Percentiles rank a stretch among this genome's conserved stretches.
Conservation (phyloP, 2,797 vertebrate species). For the Sebastes variabilis region DNA sequence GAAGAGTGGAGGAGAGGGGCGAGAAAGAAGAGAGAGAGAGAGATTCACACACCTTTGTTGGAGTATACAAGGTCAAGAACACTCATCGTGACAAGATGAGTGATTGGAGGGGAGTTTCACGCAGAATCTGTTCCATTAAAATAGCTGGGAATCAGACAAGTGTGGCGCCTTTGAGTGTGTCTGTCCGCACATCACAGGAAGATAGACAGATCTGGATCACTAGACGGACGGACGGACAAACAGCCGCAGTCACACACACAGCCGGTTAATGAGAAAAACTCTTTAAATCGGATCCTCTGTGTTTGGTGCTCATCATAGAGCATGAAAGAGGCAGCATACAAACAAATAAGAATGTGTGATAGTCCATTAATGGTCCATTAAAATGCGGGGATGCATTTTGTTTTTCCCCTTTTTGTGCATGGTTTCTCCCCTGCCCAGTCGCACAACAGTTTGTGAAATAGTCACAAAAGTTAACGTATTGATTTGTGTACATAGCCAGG, state of each 20-base stretch:
- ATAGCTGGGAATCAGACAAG: conserved; percentile 27
- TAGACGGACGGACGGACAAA: background rate
- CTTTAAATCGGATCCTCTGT: background rate
- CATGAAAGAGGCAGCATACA: background rate
- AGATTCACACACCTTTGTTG: conserved; percentile 20
- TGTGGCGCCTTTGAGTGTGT: background rate
- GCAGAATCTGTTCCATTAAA: conserved; percentile 41
- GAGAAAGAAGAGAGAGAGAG: background rate
- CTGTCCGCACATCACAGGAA: conserved; percentile 9
- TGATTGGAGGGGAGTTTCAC: conserved; percentile 45
- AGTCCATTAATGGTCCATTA: background rate
- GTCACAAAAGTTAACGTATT: too few species aligned
- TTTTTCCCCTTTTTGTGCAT: background rate
- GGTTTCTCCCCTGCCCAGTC: background rate
- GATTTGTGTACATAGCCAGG: too few species aligned
- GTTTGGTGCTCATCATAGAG: background rate
- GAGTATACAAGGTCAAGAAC: conserved; percentile 55
- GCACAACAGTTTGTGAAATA: too few species aligned
- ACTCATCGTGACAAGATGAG: conserved; percentile 49
- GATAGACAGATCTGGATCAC: conserved; percentile 15
- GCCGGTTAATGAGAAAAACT: background rate
- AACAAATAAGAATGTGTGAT: background rate
- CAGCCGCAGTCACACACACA: background rate
- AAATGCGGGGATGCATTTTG: background rate
- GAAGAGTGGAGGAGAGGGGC: background rate